These are phyloP conservation scores for Bugulina stolonifera DNA, from an alignment of 2,888 invertebrate species.

Conservation along the genomic window DNA sequence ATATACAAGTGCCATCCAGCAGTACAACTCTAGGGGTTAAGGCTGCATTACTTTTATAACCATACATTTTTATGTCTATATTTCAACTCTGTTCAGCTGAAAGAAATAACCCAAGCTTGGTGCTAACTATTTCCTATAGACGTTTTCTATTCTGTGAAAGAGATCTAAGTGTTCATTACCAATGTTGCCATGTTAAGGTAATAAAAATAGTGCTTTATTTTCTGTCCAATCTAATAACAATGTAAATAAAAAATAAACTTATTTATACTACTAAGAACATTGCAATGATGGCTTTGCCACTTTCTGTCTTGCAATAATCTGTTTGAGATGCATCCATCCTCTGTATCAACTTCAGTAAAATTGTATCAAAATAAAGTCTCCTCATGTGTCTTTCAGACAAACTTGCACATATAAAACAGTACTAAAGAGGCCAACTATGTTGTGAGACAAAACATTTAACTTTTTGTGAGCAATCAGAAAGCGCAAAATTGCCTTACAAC, in stretches of 20 bases:
- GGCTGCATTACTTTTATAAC: too few relatives aligned
- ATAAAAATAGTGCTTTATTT: constrained; percentile 16
- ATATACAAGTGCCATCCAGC: background rate
- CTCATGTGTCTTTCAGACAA: background rate
- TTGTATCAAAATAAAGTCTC: constrained; percentile 21
- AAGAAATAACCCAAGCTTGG: too few relatives aligned
- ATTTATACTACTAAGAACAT: constrained; percentile 8
- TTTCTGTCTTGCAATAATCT: background rate
- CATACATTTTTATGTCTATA: too few relatives aligned
- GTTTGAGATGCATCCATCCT: constrained; percentile 23
- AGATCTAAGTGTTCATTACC: too few relatives aligned
- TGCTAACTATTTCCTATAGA: too few relatives aligned
- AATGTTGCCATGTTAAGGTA: background rate
- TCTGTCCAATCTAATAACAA: constrained; percentile 1
- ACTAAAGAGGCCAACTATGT: background rate
- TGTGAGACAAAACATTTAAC: background rate
- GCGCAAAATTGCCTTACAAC: background rate
- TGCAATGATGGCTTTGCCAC: constrained; percentile 25
- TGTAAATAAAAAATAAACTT: constrained; percentile 24
- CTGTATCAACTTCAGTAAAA: constrained; percentile 1
- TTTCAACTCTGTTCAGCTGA: too few relatives aligned
- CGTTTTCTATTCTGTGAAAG: too few relatives aligned
- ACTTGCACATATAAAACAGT: background rate
- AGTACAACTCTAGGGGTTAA: background rate
- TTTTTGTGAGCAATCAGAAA: background rate